phyloP scores from a whole-genome alignment of 2,888 invertebrate genomes.

The Pristionchus fissidentatus region DNA sequence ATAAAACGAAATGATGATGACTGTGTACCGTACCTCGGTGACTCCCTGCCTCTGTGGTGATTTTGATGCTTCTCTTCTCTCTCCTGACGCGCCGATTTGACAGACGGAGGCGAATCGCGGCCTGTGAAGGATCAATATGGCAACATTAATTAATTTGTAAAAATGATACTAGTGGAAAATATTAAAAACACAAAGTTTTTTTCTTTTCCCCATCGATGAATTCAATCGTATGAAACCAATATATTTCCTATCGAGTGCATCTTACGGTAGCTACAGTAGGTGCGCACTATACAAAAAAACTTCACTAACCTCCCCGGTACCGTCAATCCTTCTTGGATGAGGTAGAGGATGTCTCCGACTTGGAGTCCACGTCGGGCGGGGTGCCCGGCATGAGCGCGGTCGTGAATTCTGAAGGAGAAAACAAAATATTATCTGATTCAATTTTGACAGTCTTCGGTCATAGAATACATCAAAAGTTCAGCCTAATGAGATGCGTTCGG shows the following conservation, averaged over 20 bases:
- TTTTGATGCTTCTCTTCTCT: conserved; percentile 20
- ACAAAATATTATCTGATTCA: no score
- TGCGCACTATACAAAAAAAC: not conserved
- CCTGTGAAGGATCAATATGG: not conserved
- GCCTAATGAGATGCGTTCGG: no score
- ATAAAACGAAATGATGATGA: no score
- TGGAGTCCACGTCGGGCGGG: conserved; percentile 49
- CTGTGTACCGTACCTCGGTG: conserved; percentile 2
- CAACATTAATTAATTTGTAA: no score
- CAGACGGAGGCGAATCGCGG: conserved; percentile 41
- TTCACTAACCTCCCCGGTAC: conserved; percentile 25
- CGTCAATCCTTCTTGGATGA: conserved; percentile 47
- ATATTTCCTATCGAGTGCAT: not conserved
- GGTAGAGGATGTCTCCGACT: conserved; percentile 50
- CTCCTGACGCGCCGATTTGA: conserved; percentile 4
- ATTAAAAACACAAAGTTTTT: not conserved
- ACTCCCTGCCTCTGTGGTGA: conserved; percentile 20
- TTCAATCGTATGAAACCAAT: not conserved
- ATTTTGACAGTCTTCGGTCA: conserved; percentile 51
- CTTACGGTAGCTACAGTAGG: not conserved
- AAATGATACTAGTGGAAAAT: no score
- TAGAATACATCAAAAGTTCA: no score
- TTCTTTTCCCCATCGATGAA: not conserved
- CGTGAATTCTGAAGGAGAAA: conserved; percentile 49
- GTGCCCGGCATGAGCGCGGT: conserved; percentile 56